Percentiles rank a stretch among this genome's conserved stretches.
Conservation (phyloP, 2,888 invertebrate genomes). For the Glyphotaelius pellucidus region DNA sequence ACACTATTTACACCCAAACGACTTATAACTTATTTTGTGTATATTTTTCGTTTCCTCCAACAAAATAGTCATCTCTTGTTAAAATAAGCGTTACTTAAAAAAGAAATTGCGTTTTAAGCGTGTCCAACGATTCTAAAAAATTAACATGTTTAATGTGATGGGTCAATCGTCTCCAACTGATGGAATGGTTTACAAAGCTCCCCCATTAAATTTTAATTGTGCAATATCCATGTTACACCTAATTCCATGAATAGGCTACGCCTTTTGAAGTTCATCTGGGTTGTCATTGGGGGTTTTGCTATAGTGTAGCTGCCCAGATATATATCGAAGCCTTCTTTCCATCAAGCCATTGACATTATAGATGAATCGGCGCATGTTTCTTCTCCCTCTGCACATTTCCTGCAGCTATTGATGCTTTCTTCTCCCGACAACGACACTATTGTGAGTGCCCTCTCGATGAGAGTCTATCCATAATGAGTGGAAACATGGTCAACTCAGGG, state of each 20-base stretch:
- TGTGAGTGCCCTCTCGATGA: background rate
- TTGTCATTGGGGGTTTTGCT: background rate
- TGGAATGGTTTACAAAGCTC: background rate
- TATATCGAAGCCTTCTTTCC: background rate
- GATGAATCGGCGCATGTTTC: no score
- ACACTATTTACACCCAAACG: no score
- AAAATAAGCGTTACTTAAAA: no score
- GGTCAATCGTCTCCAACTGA: background rate
- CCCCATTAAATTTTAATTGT: background rate
- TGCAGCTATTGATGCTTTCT: background rate
- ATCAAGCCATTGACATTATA: no score
- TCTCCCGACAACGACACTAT: background rate
- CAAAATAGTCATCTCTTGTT: no score
- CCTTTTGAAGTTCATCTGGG: background rate
- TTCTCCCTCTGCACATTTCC: background rate
- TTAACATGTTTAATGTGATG: background rate
- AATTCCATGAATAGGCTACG: background rate
- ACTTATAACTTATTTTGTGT: no score
- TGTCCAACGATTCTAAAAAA: no score
- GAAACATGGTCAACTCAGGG: background rate
- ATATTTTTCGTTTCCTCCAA: no score
- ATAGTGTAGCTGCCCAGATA: background rate
- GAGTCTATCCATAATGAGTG: background rate
- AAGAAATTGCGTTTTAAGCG: no score
- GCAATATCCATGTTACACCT: background rate